These are phyloP conservation scores for Heliconius eleuchia DNA, from an alignment of 1,140 invertebrate genomes.

Conservation along the genomic window DNA sequence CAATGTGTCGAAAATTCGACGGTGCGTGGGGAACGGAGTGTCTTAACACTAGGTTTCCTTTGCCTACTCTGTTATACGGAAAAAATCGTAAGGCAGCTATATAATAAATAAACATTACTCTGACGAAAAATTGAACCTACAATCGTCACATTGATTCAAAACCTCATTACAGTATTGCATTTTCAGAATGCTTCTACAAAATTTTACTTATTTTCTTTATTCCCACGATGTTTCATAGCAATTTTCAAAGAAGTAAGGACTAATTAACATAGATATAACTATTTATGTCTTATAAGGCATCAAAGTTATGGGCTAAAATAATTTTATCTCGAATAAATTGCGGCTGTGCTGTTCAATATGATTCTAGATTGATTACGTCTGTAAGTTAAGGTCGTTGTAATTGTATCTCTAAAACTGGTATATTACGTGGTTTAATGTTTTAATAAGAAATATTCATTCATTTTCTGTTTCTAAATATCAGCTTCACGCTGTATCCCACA, in stretches of 20 bases:
- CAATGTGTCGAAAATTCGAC: too few species aligned
- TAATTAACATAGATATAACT: conserved; percentile 30
- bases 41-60: too few species aligned
- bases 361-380: conserved; percentile 15
- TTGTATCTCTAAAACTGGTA: not conserved
- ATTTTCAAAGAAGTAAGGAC: conserved; percentile 24
- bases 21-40: too few species aligned
- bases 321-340: conserved; percentile 30
- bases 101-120: too few species aligned
- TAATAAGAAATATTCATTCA: not conserved
- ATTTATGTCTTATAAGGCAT: conserved; percentile 29
- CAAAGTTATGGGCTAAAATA: conserved; percentile 24
- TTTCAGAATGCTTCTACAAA: not conserved
- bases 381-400: conserved; percentile 11
- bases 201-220: not conserved
- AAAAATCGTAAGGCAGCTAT: too few species aligned
- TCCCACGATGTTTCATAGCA: conserved; percentile 31
- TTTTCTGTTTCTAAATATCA: not conserved
- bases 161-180: not conserved
- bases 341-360: conserved; percentile 21
- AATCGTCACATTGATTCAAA: not conserved
- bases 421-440: not conserved
- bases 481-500: too few species aligned
- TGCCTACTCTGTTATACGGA: too few species aligned
- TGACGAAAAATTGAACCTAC: too few species aligned